Evolutionary conservation across 2,113 vertebrate genomes (phyloP), one percentile per base, ranked within the genome.

Genomic region (Carollia perspicillata): DNA sequence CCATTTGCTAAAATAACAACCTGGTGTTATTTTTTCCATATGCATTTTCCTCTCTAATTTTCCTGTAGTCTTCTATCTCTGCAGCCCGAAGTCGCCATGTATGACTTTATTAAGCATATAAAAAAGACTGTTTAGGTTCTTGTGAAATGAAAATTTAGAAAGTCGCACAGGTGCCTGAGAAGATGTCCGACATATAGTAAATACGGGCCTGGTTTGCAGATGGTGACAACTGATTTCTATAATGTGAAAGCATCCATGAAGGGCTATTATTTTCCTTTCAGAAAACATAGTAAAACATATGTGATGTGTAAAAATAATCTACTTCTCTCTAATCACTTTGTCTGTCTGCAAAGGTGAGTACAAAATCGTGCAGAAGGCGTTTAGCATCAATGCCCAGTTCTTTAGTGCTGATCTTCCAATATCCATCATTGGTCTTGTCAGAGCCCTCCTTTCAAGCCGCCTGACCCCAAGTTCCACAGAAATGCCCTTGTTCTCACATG

Each of bases 11-110:
- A 94, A 98, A 98, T 97, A 99, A 98, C 95, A 98, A 93, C 63
- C 92, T 83, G 95, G 89, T 97, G 81, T 98, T 98, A 98, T 97
- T 98, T 98, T 98, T 98, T 98, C 98, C 98, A 98, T 93, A 96
- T 97, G 92, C 28, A 42, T 98, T 97, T 98, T 95, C 69, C 69
- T 95, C 87, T 96, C 53, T 94, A 71, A 79, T 94, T 92, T 97
- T 71, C 18, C 60, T 60, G 16, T 92, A 84, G 97, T 93, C 69
- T 97, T 98, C 97, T 97, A 96, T 97, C 60, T 93, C 40, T 97
- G 88, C 97, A 98, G 74, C 95, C 63, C 95, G 65, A 94, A 97
- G 96, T 98, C 77, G 33, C 97, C 97, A 96, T 98, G 97, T 96
- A 97, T 98, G 96, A 81, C 95, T 98, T 98, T 98, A 98, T 98